Base-by-base conservation (phyloP, 2,888 invertebrate genomes). In the Cordilura impudica region DNA sequence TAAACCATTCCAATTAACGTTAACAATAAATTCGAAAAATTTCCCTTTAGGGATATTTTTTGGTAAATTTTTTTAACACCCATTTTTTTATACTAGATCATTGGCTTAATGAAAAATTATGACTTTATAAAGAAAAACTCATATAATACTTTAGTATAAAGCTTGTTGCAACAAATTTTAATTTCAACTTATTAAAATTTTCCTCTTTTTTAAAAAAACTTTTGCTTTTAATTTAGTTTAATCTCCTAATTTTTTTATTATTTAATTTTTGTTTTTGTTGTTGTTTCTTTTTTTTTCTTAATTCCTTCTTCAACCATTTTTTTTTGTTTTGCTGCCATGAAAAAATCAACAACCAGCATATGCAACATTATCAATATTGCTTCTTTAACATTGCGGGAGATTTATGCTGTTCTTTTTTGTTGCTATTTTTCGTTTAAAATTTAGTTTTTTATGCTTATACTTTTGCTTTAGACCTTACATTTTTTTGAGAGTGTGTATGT, bases 351-450 rank as follows among this genome's bases (percentile, higher is more conserved):
- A 60, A 14, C 21, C 26, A 45, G 45, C 67, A 53, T 63, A 70
- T 80, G 81, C 72, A 78, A 82, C 81, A 81, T 83, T 78, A 81
- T 81, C 79, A 74, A 82, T 83, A 82, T 82, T 75, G 78, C 73
- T 73, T 79, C 80, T 82, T 82, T 82, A 81, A 81, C 83, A 84
- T 83, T 85, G 84, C 84, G 72, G 81, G 81, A 84, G 84, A 84
- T 84, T 83, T 85, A 83, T 84, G 83, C 83, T 82, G 54, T 80
- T 78, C 71, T 71, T 81, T 61, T 35, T 39, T 54, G 58, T 54
- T 81, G 43, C 21, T 56, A 16, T 45, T 43, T 35, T 54, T 67
- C 54, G 43, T 53, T 67, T 71, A 71, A 56, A 66, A 70, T 74
- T 81, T 73, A n/a, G 35, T 39, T 39, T 39, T 54, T 67, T 47